Base-by-base conservation (phyloP, 1,140 invertebrate species). In the Drosophila bocqueti region DNA sequence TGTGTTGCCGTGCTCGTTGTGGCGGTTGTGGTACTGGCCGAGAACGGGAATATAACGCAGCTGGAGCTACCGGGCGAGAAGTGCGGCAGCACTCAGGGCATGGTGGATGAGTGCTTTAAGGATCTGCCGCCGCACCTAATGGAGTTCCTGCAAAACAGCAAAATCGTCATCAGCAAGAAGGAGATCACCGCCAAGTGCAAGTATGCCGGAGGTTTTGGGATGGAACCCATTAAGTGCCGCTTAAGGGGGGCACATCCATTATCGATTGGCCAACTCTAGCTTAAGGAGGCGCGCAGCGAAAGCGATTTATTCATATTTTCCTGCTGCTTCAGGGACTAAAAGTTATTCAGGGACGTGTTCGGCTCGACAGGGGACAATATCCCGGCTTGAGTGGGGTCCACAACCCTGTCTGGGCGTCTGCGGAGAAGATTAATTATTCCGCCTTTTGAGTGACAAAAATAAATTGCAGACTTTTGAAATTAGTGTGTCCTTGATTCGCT, bases 71-170 rank as follows among this genome's bases (percentile, higher is more conserved):
- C 45, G 43, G 60, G 46, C 3, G 66, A 85, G 24, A 59, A 75
- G 8, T 93, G 92, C 50, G 92, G 92, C 36, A 82, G 77, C 54
- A 91, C 86, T 15, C 74, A 92, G 57, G 83, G 79, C 16, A 92
- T 93, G 90, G 83, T 92, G 6, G 90, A 93, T 31, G 80, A 92
- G 57, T 93, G 92, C 75, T 93, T 93, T 36, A 92, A 93, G 68
- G 87, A 93, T 76, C 72, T 93, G 29, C 92, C 92, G 15, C 79
- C 87, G 8, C 91, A 90, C 68, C 46, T 93, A 49, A 91, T 91
- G 86, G 90, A 93, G 59, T 93, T 93, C 36, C 43, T 92, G 34
- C 81, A 85, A 57, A 92, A 79, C 18, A 83, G 87, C 1, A 93
- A 93, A 76, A 69, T 91, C 24, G 87, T 82, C 61, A 83, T 91